Percentiles rank a stretch among this genome's conserved stretches.
phyloP scores from a whole-genome alignment of 1,140 invertebrate species.

The Tribolium castaneum region DNA sequence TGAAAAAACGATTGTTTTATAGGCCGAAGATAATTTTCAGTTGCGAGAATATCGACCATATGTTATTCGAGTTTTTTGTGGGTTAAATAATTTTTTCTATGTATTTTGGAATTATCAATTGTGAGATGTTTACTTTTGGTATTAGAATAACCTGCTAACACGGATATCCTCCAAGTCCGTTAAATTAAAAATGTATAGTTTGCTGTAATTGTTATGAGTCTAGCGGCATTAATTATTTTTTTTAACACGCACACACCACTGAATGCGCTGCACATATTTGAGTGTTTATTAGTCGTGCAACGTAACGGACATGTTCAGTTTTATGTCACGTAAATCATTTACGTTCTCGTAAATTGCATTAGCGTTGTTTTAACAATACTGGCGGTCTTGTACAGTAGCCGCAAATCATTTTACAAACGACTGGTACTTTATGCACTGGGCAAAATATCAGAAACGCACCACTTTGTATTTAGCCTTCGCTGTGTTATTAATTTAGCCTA shows the following conservation, averaged over 20 bases:
- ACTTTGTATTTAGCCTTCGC: no score
- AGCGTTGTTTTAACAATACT: constrained; percentile 20
- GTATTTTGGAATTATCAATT: not conserved
- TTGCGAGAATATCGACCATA: not conserved
- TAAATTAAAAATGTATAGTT: constrained; percentile 29
- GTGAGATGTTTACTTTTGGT: constrained; percentile 11
- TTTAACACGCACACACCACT: constrained; percentile 29
- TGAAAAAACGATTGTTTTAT: not conserved
- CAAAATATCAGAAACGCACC: no score
- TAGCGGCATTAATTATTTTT: constrained; percentile 36
- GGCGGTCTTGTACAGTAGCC: not conserved
- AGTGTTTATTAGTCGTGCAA: constrained; percentile 32
- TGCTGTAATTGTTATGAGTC: constrained; percentile 30
- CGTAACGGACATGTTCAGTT: constrained; percentile 31
- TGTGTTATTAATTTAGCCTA: not conserved
- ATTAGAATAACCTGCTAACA: constrained; percentile 25
- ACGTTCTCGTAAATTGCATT: constrained; percentile 30
- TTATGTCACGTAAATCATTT: constrained; percentile 36
- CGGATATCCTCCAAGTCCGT: constrained; percentile 27
- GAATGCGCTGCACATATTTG: constrained; percentile 24
- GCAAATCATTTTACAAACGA: not conserved
- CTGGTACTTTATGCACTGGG: no score
- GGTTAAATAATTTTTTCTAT: not conserved
- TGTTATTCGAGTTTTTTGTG: not conserved
- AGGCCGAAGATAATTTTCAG: not conserved